Evolutionary conservation across 2,113 vertebrate genomes (phyloP), one percentile per base, ranked within the genome.

Genomic region (Cervus canadensis): DNA sequence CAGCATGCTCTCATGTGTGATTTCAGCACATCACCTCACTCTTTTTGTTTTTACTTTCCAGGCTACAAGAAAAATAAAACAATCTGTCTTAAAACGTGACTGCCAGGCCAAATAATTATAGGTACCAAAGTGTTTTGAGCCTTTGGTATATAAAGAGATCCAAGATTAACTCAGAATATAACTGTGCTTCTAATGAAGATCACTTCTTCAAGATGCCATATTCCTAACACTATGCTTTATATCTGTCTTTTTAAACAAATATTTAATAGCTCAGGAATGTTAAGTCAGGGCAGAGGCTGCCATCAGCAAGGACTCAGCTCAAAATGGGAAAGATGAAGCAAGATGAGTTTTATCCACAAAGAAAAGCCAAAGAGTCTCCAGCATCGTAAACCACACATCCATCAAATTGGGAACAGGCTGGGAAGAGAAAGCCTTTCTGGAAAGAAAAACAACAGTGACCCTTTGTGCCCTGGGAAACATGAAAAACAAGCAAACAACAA

Each of bases 231-330:
- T 78, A 23, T 21, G 43, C 54, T 95, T 96, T 88, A 6, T 60
- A 64, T 33, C 62, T 71, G 43, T 87, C 56, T 33, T 86, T 93
- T 94, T 86, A 97, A 92, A 96, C 94, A 95, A 97, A 90, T 90
- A 95, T 90, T 95, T 96, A 92, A 74, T 59, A 95, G 56, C 12
- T 71, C 45, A 90, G 64, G 88, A 94, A 96, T 91, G 91, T 81
- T 60, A 82, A 82, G 87, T 2, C 11, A 93, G 82, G 82, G 48
- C 45, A 90, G 57, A 1, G 33, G 82, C 36, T 82, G 91, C 64
- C 26, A 52, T 87, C 89, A 87, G 16, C 59, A 67, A 62, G 86
- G 28, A 4, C 67, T 91, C 71, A n/a, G 50, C 45, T 84, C 30
- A 10, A 54, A 91, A 62, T 83, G 0, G 83, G 36, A 81, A 97